These are phyloP conservation scores for Aphis gossypii DNA, from an alignment of 1,140 invertebrate species.

Conservation along the genomic window DNA sequence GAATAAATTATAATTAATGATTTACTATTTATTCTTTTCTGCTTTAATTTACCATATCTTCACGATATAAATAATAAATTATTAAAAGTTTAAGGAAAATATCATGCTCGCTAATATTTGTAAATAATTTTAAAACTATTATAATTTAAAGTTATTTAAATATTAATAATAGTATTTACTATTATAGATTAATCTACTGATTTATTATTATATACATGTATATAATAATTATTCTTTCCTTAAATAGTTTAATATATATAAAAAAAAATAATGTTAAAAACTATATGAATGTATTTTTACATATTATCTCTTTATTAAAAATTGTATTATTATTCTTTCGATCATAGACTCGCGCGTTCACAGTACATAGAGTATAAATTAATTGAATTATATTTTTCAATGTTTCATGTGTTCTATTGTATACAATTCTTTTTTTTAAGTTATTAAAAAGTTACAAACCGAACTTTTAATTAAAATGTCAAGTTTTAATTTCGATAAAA, in stretches of 20 bases:
- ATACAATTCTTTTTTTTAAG: neutral
- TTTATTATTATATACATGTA: neutral
- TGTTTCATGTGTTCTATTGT: neutral
- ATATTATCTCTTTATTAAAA: no score
- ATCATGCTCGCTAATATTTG: neutral
- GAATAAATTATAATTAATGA: no score
- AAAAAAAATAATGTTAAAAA: neutral
- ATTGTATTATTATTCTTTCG: no score
- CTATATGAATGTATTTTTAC: no score
- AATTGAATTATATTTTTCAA: neutral
- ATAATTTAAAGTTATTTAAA: neutral
- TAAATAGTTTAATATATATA: no score
- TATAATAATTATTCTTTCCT: no score
- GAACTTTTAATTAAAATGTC: slow-evolving; percentile 28
- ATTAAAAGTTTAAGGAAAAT: no score
- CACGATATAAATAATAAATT: no score
- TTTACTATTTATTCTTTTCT: no score
- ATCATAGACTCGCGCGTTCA: neutral
- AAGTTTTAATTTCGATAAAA: slow-evolving; percentile 14
- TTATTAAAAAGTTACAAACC: neutral
- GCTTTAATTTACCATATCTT: no score
- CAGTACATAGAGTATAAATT: neutral
- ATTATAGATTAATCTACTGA: neutral
- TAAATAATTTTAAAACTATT: no score
- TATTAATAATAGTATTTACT: neutral